Percentiles rank a stretch among this genome's conserved stretches.
These are phyloP conservation scores for Melanotaenia boesemani DNA, from an alignment of 2,797 vertebrate species.

Conservation along the genomic window DNA sequence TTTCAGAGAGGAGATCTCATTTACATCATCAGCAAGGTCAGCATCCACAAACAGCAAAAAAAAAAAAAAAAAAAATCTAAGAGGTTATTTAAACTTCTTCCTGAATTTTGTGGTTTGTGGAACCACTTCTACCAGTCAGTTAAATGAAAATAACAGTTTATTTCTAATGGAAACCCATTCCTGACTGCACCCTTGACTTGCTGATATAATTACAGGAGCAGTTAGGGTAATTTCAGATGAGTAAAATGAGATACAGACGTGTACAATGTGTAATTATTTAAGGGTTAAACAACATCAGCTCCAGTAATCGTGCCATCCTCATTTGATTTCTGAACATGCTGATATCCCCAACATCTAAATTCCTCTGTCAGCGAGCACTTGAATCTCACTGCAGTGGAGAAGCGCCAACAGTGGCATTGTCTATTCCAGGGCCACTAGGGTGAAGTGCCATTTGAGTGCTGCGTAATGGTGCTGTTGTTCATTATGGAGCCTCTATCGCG, in stretches of 20 bases:
- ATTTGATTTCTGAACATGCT: slow-evolving; percentile 63
- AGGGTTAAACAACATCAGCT: slow-evolving; percentile 73
- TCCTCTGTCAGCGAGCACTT: slow-evolving; percentile 46
- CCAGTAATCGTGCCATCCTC: slow-evolving; percentile 59
- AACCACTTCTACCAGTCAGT: slow-evolving; percentile 4
- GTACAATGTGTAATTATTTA: slow-evolving; percentile 63
- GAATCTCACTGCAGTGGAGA: slow-evolving; percentile 47
- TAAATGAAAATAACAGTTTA: slow-evolving; percentile 3
- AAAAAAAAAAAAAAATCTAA: background rate
- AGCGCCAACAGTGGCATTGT: slow-evolving; percentile 57
- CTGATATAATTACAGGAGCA: slow-evolving; percentile 47
- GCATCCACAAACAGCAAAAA: slow-evolving; percentile 32
- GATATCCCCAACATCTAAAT: slow-evolving; percentile 65
- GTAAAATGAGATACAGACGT: slow-evolving; percentile 33
- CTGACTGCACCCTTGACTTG: slow-evolving; percentile 34
- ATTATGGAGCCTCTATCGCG: slow-evolving; percentile 85
- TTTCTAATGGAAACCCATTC: slow-evolving; percentile 33
- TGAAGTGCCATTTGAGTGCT: slow-evolving; percentile 80
- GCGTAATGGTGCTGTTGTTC: slow-evolving; percentile 86
- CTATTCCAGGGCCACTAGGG: slow-evolving; percentile 69
- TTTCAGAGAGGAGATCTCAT: slow-evolving; percentile 95
- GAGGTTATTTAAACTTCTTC: slow-evolving; percentile 27
- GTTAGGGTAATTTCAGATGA: slow-evolving; percentile 44
- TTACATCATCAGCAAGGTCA: slow-evolving; percentile 94
- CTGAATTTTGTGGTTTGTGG: slow-evolving; percentile 11